These are phyloP conservation scores for Heteropelma amictum DNA, from an alignment of 2,888 invertebrate species.

Conservation along the genomic window DNA sequence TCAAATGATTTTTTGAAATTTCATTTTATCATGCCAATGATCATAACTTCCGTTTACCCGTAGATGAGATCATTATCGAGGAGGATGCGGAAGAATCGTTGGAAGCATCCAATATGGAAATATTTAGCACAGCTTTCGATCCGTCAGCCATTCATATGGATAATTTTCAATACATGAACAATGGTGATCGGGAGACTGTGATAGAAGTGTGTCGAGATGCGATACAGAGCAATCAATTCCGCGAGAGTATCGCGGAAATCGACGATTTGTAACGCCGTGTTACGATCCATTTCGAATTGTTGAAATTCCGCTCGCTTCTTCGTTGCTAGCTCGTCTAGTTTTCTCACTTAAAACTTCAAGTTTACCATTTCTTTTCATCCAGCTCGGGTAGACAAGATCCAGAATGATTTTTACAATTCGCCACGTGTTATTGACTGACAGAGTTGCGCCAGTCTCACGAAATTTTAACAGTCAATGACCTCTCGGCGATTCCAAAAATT, in stretches of 20 bases:
- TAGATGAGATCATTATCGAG: constrained; percentile 61
- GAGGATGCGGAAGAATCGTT: constrained; percentile 62
- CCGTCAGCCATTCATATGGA: constrained; percentile 80
- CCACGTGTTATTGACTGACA: too few relatives aligned
- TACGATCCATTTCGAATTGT: too few relatives aligned
- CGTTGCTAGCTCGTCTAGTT: too few relatives aligned
- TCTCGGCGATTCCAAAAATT: too few relatives aligned
- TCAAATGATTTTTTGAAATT: neutral
- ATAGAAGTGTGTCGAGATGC: constrained; percentile 48
- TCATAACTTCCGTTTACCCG: constrained; percentile 3
- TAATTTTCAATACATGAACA: constrained; percentile 79
- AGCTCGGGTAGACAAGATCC: too few relatives aligned
- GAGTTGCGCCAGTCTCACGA: too few relatives aligned
- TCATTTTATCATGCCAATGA: neutral
- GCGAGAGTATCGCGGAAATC: constrained; percentile 61
- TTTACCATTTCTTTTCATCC: too few relatives aligned
- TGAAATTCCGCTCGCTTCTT: too few relatives aligned
- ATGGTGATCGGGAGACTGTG: constrained; percentile 70
- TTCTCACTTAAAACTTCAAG: too few relatives aligned
- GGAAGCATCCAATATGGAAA: constrained; percentile 77
- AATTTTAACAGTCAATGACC: too few relatives aligned
- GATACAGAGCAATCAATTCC: neutral
- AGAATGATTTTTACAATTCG: too few relatives aligned
- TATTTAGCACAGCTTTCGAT: constrained; percentile 80
- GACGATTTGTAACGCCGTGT: constrained; percentile 67